These are phyloP conservation scores for Opisthograptis luteolata DNA, from an alignment of 2,888 invertebrate species.

Conservation along the genomic window DNA sequence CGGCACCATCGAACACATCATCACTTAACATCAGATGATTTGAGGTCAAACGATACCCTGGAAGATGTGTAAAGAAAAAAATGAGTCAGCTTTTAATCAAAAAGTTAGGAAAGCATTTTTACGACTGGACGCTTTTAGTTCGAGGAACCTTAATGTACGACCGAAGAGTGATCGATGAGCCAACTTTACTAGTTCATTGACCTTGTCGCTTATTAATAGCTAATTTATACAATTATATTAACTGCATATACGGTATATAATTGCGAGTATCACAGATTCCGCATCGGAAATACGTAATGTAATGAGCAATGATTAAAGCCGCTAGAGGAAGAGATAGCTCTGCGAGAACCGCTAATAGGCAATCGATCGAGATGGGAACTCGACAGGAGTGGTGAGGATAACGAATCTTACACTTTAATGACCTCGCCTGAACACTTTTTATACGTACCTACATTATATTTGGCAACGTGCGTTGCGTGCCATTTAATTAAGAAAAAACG, in stretches of 20 bases:
- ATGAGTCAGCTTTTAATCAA: no score
- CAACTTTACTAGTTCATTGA: slow-evolving; percentile 28
- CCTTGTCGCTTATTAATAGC: slow-evolving; percentile 22
- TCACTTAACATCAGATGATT: no score
- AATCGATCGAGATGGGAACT: neutral
- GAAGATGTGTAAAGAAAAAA: no score
- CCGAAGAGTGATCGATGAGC: neutral
- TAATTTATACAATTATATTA: slow-evolving; percentile 17
- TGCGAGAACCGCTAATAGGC: neutral
- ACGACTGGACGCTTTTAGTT: no score
- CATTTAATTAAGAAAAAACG: no score
- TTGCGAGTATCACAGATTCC: slow-evolving; percentile 30
- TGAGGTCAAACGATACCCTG: no score
- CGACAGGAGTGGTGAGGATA: neutral
- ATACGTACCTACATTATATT: no score
- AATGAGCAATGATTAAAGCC: slow-evolving; percentile 29
- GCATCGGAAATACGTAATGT: slow-evolving; percentile 40
- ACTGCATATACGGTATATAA: neutral
- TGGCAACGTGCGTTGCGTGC: no score
- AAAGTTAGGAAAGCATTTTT: no score
- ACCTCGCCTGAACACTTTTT: no score
- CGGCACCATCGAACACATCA: no score
- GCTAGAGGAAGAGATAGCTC: neutral
- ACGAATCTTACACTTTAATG: neutral
- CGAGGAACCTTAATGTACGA: no score